phyloP scores from a whole-genome alignment of 2,113 vertebrate genomes.

The Saguinus imperator region DNA sequence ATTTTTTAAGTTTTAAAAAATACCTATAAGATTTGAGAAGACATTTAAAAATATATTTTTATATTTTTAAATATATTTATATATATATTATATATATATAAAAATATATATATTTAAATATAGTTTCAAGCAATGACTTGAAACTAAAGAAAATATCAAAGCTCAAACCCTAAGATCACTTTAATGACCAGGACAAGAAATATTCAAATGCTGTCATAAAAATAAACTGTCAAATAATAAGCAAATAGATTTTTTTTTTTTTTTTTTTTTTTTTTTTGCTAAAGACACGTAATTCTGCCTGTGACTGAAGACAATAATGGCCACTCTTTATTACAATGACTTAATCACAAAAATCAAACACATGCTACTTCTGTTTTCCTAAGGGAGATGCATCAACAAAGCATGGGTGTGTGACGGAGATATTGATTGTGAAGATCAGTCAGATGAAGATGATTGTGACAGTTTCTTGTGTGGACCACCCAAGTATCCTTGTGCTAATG shows the following conservation, averaged over 20 bases:
- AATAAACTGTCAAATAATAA: constrained; percentile 4
- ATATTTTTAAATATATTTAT: too few species aligned
- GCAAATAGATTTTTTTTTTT: background rate
- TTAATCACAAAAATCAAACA: constrained; percentile 24
- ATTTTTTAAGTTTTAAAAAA: too few species aligned
- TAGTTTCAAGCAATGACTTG: background rate
- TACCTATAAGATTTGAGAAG: too few species aligned
- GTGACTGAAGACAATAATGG: background rate
- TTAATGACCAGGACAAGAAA: background rate
- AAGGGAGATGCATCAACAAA: constrained; percentile 99
- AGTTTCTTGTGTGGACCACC: constrained; percentile 94
- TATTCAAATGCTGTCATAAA: background rate
- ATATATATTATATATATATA: background rate
- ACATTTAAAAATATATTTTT: too few species aligned
- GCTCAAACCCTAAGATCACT: background rate
- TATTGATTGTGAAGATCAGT: constrained; percentile 98
- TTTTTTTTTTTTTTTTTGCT: background rate
- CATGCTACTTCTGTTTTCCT: constrained; percentile 81
- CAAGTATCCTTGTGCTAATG: constrained; percentile 96
- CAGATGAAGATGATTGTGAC: constrained; percentile 96
- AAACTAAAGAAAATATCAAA: background rate
- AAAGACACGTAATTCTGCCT: background rate
- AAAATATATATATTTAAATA: background rate
- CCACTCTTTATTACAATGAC: background rate
- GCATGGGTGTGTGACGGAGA: constrained; percentile 99